Conservation (phyloP, 2,797 vertebrate species). For the Syngnathus rostellatus region DNA sequence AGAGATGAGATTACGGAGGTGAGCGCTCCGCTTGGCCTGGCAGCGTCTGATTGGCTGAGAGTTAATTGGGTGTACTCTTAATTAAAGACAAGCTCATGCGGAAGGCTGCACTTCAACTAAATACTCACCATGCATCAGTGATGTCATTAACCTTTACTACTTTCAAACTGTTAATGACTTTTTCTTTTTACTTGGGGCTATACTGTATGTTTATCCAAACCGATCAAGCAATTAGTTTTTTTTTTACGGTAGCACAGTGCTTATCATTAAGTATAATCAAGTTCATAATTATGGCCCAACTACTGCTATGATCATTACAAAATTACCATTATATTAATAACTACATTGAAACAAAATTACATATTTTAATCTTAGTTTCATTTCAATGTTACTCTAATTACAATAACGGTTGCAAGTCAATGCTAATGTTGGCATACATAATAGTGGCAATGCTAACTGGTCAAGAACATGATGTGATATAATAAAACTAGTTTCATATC, state of each 20-base stretch:
- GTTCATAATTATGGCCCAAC: too few species aligned
- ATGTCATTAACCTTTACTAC: conserved; percentile 8
- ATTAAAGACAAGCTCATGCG: conserved; percentile 37
- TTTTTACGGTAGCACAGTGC: not conserved
- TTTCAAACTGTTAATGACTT: not conserved
- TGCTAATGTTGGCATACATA: too few species aligned
- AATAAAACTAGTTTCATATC: too few species aligned
- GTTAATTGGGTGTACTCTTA: conserved; percentile 50
- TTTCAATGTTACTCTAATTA: too few species aligned
- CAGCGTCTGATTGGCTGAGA: conserved; percentile 46
- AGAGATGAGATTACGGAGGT: conserved; percentile 41
- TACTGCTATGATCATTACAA: too few species aligned
- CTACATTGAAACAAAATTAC: too few species aligned
- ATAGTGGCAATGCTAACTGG: too few species aligned
- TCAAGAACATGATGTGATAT: too few species aligned
- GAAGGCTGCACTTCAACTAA: not conserved
- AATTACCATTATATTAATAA: too few species aligned
- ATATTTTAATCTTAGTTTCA: too few species aligned
- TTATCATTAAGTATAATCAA: not conserved
- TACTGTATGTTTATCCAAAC: not conserved
- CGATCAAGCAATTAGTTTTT: not conserved
- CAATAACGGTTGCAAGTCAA: too few species aligned
- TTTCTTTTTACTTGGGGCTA: not conserved
- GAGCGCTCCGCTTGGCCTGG: conserved; percentile 10
- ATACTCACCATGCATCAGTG: not conserved